Evolutionary conservation across 2,888 invertebrate species (phyloP).

Genomic region (Rhabditophanes sp.): DNA sequence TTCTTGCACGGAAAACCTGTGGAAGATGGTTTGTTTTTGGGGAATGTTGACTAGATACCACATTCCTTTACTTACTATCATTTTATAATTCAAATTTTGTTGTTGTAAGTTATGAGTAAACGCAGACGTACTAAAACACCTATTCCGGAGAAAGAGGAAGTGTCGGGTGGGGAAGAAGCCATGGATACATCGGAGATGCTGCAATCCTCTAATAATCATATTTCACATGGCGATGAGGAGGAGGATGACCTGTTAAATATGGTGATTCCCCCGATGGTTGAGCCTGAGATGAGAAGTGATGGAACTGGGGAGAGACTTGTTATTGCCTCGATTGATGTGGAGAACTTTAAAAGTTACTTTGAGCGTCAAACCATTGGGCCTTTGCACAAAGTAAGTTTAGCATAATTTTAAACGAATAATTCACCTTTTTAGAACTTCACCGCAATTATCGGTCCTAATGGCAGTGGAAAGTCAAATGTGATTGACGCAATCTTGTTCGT

Average conservation of each 20-base stretch:
- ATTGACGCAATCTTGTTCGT: conserved; percentile 98
- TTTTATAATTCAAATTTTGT: too few relatives aligned
- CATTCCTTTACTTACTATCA: too few relatives aligned
- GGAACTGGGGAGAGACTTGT: conserved; percentile 51
- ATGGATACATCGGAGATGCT: too few relatives aligned
- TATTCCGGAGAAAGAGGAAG: too few relatives aligned
- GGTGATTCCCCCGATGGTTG: conserved; percentile 19
- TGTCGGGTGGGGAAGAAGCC: too few relatives aligned
- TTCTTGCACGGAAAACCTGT: too few relatives aligned
- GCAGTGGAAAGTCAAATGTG: conserved; percentile 95
- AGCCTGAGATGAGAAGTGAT: conserved; percentile 47
- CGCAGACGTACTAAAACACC: too few relatives aligned
- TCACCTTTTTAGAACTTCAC: conserved; percentile 65
- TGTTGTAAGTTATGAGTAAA: too few relatives aligned
- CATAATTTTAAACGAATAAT: too few relatives aligned
- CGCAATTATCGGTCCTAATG: conserved; percentile 90
- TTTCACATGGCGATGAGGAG: conserved; percentile 9
- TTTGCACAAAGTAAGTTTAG: conserved; percentile 69
- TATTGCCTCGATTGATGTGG: conserved; percentile 72
- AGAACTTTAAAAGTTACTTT: conserved; percentile 91
- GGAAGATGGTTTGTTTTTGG: too few relatives aligned
- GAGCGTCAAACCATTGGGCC: conserved; percentile 68
- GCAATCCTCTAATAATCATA: too few relatives aligned
- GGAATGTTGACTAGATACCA: too few relatives aligned
- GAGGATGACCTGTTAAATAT: conserved; percentile 25